A percentile compares a stretch with the other conserved stretches of the same genome.
These are phyloP conservation scores for Rhagonycha fulva DNA, from an alignment of 2,888 invertebrate species.

Conservation along the genomic window DNA sequence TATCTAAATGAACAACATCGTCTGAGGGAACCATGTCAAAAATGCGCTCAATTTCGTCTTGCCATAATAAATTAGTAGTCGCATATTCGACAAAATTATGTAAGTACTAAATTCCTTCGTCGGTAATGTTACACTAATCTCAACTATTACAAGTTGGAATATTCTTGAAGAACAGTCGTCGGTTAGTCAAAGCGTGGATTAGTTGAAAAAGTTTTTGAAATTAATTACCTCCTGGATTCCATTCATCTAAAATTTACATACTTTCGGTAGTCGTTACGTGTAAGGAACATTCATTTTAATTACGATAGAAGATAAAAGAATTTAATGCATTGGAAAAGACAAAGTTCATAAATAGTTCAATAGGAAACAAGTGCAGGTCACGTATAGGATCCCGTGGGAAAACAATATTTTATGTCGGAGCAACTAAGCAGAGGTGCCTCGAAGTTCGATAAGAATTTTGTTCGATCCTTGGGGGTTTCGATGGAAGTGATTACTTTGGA, in stretches of 20 bases:
- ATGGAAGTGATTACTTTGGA: slow-evolving; percentile 25
- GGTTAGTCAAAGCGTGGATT: background rate
- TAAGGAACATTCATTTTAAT: background rate
- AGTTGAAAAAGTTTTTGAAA: background rate
- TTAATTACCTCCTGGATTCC: background rate
- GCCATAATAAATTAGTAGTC: background rate
- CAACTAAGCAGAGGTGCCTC: slow-evolving; percentile 22
- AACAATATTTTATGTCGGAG: slow-evolving; percentile 29
- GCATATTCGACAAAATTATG: background rate
- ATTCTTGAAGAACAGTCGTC: background rate
- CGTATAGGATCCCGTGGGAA: slow-evolving; percentile 25
- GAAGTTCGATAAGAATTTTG: slow-evolving; percentile 26
- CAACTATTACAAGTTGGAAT: background rate
- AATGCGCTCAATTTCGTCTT: background rate
- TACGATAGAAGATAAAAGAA: background rate
- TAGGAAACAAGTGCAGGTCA: slow-evolving; percentile 17
- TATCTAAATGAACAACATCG: background rate
- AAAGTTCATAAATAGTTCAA: slow-evolving; percentile 18
- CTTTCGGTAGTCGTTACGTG: background rate
- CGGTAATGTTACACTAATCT: background rate
- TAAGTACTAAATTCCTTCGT: background rate
- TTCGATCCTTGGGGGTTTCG: slow-evolving; percentile 21
- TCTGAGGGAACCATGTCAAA: background rate
- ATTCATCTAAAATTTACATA: background rate
- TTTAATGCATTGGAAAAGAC: background rate